Base-by-base conservation (phyloP, 2,888 invertebrate genomes). In the Tiliacea citrago region DNA sequence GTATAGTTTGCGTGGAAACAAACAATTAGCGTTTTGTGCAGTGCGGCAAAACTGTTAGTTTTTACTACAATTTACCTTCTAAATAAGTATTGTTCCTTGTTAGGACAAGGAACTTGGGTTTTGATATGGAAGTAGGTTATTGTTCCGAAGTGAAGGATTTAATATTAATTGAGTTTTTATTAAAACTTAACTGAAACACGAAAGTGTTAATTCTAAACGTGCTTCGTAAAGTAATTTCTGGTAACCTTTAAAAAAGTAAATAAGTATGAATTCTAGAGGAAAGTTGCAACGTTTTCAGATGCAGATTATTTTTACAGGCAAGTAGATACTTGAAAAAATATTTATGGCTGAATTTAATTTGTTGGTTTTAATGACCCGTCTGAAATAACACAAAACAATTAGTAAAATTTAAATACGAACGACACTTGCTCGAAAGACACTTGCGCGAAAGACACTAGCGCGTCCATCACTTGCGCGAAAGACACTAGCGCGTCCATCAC, bases 1-100 rank as follows among this genome's bases (percentile, higher is more conserved):
- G 47, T 49, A 42, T 8, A 13, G 66, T 70, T 89, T 39, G 87
- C 89, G 85, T 89, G 88, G 42, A 69, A 49, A 57, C 45, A 45
- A 16, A 68, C 73, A 80, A 84, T 88, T 87, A 89, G 45, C 45
- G 66, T 75, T 75, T 80, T 69, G 80, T 88, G 82, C 78, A 86
- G 42, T 88, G 88, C 87, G 85, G 77, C 63, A 84, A 76, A 83
- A 73, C 55, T 60, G 62, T 74, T 70, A 0, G 45, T 68, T 71
- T 63, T 74, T 61, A 77, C 29, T 49, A 55, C 42, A 73, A 68
- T 66, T n/a, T 69, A 61, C 75, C 35, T 72, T 71, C 12, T 68
- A 61, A 83, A 55, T 83, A 72, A 69, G 51, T 67, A 63, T 55
- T 49, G 29, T 71, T 72, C 7, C 47, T 73, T 51, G 42, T 62